Base-by-base conservation (phyloP, 2,888 invertebrate species). In the Adelognathus sp. region DNA sequence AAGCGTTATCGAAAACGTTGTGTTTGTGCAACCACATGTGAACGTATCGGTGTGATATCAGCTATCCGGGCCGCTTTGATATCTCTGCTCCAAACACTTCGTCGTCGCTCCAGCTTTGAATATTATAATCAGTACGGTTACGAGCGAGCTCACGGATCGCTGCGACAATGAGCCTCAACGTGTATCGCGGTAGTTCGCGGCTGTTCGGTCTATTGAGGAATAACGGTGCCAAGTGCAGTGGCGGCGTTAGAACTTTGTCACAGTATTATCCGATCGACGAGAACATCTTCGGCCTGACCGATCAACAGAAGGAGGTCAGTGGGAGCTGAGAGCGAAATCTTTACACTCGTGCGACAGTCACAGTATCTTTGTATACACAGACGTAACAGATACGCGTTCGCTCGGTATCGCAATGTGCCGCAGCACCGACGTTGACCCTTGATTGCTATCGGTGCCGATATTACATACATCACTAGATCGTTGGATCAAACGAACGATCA, bases 221-320 rank as follows among this genome's bases (percentile, higher is more conserved):
- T 7, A 76, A 33, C 7, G 31, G 16, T 60, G 63, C 79, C 14
- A 85, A 83, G 69, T 78, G 71, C 33, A 82, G 72, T n/a, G n/a
- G n/a, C 56, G 64, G 60, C 29, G 52, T 66, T 3, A 87, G 94
- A 83, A 91, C 89, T 83, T 90, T 93, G 86, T 94, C 95, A 0
- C 93, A 94, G 79, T 92, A 94, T 89, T 98, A 97, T 92, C 96
- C 98, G 0, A 95, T 99, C 58, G 96, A 99, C 89, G 99, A 99
- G 89, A 93, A 95, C 79, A 93, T 98, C 76, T 98, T 95, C 92
- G 98, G 98, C 69, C 92, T 99, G 60, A 95, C 94, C 5, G 95
- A 95, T 82, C 98, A 98, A 87, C 97, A 98, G 88, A 95, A 95
- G 89, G 97, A 98, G 94, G 97, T 97, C 92, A 91, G 88, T 87